Evolutionary conservation across 2,797 vertebrate genomes (phyloP).

Genomic region (Rhadinocentrus ornatus): DNA sequence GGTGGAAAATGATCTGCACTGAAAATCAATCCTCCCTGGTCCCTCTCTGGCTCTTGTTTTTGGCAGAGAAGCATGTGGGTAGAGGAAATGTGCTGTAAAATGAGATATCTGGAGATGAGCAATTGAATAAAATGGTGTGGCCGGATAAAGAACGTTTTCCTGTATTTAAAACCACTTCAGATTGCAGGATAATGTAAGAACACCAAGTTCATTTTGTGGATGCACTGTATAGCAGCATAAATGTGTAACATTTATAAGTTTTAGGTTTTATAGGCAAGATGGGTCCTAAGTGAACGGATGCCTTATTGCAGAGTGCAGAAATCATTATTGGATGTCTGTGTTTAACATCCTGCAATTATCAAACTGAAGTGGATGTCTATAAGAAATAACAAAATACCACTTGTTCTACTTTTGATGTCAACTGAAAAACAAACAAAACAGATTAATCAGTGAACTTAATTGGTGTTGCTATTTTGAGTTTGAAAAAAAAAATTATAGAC

Average conservation of each 20-base stretch:
- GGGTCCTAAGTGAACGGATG: constrained; percentile 1
- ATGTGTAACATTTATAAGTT: background rate
- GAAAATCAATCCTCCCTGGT: constrained; percentile 26
- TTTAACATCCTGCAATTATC: constrained; percentile 30
- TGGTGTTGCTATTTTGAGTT: background rate
- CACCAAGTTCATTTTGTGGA: background rate
- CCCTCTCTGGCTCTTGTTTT: constrained; percentile 33
- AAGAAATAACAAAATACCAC: constrained; percentile 12
- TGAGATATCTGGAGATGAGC: constrained; percentile 26
- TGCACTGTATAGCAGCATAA: background rate
- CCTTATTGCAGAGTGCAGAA: background rate
- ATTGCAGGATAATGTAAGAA: background rate
- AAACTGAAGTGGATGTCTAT: constrained; percentile 26
- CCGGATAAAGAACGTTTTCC: background rate
- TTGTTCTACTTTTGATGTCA: too few relatives aligned
- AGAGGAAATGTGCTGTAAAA: constrained; percentile 42
- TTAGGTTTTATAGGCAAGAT: background rate
- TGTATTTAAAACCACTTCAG: constrained; percentile 5
- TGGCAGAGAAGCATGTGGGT: constrained; percentile 11
- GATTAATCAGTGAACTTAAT: constrained; percentile 11
- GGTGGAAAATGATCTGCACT: constrained; percentile 48
- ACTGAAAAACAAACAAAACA: constrained; percentile 9
- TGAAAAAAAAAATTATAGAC: background rate
- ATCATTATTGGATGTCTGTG: constrained; percentile 8
- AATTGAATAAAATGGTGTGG: constrained; percentile 37